Evolutionary conservation across 1,140 invertebrate species (phyloP).

Genomic region (Melanaphis sacchari): DNA sequence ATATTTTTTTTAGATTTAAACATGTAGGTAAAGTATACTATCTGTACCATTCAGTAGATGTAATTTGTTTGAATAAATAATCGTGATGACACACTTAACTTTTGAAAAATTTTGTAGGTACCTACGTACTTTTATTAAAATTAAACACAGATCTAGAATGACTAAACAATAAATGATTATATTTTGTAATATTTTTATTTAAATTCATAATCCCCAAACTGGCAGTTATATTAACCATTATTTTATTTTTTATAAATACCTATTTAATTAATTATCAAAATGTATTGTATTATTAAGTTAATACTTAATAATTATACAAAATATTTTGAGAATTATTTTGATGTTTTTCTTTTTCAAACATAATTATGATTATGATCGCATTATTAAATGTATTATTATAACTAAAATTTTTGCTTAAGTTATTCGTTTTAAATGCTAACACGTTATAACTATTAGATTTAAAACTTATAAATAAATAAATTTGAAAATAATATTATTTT

Average conservation of each 20-base stretch:
- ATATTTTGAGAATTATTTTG: not conserved
- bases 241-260: not conserved
- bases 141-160: not conserved
- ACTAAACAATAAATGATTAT: not conserved
- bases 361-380: not conserved
- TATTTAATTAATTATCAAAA: no score
- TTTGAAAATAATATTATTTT: not conserved
- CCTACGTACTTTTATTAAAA: not conserved
- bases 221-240: not conserved
- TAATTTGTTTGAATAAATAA: not conserved
- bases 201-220: not conserved
- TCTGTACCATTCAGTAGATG: not conserved
- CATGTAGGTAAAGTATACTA: no score
- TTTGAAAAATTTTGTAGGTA: not conserved
- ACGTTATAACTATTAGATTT: not conserved
- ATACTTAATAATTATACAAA: no score
- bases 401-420: not conserved
- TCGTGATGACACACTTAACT: not conserved
- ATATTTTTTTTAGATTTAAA: not conserved
- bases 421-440: not conserved
- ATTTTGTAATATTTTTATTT: not conserved
- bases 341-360: not conserved
- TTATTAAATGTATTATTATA: not conserved
- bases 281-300: not conserved
- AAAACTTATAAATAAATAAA: not conserved